Base-by-base conservation (phyloP, 2,113 vertebrate species). In the Romanogobio albipinnatus region DNA sequence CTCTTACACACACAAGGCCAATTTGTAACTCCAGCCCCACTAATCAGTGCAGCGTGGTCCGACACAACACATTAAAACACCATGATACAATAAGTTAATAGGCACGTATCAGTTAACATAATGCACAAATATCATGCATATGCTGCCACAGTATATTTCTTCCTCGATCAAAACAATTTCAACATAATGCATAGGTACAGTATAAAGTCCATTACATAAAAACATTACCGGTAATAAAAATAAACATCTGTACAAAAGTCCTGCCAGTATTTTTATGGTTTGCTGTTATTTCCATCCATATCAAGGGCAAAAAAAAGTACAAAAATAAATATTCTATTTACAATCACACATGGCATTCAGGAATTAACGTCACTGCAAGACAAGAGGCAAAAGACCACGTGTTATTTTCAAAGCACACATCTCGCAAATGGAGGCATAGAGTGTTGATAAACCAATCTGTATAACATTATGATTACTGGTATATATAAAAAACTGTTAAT, bases 311-410 rank as follows among this genome's bases (percentile, higher is more conserved):
- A 91, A 47, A 29, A 83, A 88, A 91, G 91, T 94, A 95, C 88
- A 94, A 95, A 95, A 94, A 95, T 95, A 95, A 95, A 95, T 95
- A 95, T 95, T 89, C 92, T 95, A 94, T 95, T 62, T 94, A 95
- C 94, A 95, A 92, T 92, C 91, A 94, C 87, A 92, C 91, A 94
- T 90, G 92, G 86, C 92, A 94, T 87, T 94, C 93, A 92, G 87
- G 88, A 91, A 91, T 95, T 94, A 94, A 89, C 82, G 87, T 95
- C 94, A 95, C 95, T 95, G 95, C 93, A 95, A 94, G 51, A 91
- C 92, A 89, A 92, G 76, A 89, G 29, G 75, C 85, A 90, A 77
- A 77, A 81, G n/a, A 90, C 29, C 13, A 56, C 17, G 61, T 9
- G 86, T 95, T 93, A 95, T 90, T 92, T 88, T 51, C 62, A 36